Percentiles rank a stretch among this genome's conserved stretches.
These are phyloP conservation scores for Cephus sareptanus DNA, from an alignment of 2,888 invertebrate genomes.

Conservation along the genomic window DNA sequence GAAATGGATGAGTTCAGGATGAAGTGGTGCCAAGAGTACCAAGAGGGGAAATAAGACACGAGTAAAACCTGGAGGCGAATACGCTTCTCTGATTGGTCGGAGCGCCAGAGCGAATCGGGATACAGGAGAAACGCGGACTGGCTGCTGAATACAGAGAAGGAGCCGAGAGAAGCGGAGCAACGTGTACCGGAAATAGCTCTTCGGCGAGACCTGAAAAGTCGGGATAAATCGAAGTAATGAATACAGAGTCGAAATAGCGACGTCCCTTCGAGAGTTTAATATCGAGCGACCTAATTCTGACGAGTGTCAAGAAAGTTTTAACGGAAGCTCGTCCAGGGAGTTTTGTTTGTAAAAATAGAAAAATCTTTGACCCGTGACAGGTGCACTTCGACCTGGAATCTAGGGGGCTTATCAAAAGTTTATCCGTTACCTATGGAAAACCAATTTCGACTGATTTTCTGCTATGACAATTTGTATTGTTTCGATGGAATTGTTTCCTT, in stretches of 20 bases:
- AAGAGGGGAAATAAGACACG: not conserved
- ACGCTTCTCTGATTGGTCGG: not conserved
- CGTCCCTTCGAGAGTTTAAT: conserved; percentile 45
- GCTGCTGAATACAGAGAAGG: conserved; percentile 6
- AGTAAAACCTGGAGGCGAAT: not conserved
- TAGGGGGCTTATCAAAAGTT: not conserved
- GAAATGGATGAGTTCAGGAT: not conserved
- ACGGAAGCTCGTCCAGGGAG: not conserved
- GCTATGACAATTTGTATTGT: not conserved
- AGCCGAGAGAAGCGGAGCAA: conserved; percentile 5
- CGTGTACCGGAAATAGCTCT: conserved; percentile 11
- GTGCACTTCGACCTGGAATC: not conserved
- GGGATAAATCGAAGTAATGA: conserved; percentile 55
- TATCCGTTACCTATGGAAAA: not conserved
- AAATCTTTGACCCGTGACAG: not conserved
- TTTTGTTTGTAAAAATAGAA: not conserved
- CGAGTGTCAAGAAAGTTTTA: not conserved
- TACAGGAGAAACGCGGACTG: conserved; percentile 2
- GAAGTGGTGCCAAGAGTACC: not conserved
- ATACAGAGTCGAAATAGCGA: conserved; percentile 51
- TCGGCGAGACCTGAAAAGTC: conserved; percentile 28
- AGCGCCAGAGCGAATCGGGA: conserved; percentile 5
- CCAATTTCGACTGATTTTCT: not conserved
- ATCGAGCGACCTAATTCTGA: conserved; percentile 55
- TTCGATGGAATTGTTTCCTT: not conserved